Conservation (phyloP, 2,113 vertebrate genomes). For the Myiagra hebetior region DNA sequence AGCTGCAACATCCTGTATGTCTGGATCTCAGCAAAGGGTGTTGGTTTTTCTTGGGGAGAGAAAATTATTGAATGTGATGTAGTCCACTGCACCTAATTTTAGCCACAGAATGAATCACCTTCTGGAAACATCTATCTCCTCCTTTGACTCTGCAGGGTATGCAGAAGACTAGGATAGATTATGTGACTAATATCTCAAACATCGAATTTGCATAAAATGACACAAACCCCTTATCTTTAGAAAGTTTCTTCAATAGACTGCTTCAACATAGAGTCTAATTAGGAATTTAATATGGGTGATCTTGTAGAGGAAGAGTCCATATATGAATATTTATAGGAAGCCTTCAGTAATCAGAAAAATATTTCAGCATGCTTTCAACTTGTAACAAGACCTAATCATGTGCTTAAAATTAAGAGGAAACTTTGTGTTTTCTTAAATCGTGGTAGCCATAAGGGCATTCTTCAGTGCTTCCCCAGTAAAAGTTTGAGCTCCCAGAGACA, state of each 20-base stretch:
- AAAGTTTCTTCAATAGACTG: neutral
- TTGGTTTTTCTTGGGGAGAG: neutral
- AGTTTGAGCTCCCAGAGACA: fast-evolving
- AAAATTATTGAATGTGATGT: neutral
- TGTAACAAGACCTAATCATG: neutral
- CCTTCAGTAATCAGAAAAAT: neutral
- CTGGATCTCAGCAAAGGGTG: neutral
- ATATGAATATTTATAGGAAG: conserved; percentile 18
- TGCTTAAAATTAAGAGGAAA: neutral
- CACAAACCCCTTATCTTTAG: neutral
- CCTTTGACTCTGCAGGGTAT: neutral
- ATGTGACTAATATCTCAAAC: neutral
- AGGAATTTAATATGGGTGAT: neutral
- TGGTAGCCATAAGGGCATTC: neutral
- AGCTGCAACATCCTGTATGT: neutral
- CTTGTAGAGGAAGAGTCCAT: neutral
- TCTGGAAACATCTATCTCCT: neutral
- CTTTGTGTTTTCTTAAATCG: neutral
- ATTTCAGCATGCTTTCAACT: neutral
- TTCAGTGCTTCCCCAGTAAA: neutral
- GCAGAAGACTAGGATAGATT: neutral
- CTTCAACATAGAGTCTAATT: neutral
- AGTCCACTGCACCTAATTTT: neutral
- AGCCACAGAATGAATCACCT: neutral
- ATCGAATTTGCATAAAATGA: neutral